Evolutionary conservation across 2,797 vertebrate genomes (phyloP).

Genomic region (Tinamus major): DNA sequence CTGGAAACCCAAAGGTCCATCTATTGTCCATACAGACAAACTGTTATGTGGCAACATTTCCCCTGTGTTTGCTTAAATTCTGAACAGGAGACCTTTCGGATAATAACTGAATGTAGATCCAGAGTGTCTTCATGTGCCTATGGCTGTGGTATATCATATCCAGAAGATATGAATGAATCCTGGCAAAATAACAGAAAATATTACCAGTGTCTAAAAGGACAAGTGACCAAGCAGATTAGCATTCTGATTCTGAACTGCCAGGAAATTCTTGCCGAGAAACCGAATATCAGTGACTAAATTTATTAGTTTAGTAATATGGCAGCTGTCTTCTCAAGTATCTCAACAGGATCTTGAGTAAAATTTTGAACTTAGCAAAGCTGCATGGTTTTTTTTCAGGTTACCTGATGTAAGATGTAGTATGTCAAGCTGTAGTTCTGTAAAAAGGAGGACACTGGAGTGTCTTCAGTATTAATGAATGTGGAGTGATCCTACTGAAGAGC

Average conservation of each 20-base stretch:
- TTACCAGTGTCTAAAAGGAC: slow-evolving; percentile 24
- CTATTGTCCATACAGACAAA: too few species aligned
- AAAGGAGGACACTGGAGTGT: neutral
- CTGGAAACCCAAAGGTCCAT: too few species aligned
- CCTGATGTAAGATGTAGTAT: neutral
- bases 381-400: neutral
- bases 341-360: neutral
- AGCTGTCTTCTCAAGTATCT: slow-evolving; percentile 37
- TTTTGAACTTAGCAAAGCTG: neutral
- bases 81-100: neutral
- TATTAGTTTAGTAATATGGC: neutral
- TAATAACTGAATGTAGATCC: neutral
- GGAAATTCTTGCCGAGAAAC: slow-evolving; percentile 36
- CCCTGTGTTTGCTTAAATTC: neutral
- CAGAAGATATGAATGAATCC: slow-evolving; percentile 54
- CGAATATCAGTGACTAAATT: slow-evolving; percentile 11
- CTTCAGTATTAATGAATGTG: neutral
- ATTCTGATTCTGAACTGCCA: slow-evolving; percentile 31
- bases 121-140: neutral
- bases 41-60: neutral
- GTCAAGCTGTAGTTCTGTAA: neutral
- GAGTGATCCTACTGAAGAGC: neutral
- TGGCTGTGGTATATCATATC: neutral
- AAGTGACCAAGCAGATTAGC: slow-evolving; percentile 38
- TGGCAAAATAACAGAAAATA: slow-evolving; percentile 46